These are phyloP conservation scores for Scrobipalpa atriplicella DNA, from an alignment of 2,888 invertebrate genomes.

Conservation along the genomic window DNA sequence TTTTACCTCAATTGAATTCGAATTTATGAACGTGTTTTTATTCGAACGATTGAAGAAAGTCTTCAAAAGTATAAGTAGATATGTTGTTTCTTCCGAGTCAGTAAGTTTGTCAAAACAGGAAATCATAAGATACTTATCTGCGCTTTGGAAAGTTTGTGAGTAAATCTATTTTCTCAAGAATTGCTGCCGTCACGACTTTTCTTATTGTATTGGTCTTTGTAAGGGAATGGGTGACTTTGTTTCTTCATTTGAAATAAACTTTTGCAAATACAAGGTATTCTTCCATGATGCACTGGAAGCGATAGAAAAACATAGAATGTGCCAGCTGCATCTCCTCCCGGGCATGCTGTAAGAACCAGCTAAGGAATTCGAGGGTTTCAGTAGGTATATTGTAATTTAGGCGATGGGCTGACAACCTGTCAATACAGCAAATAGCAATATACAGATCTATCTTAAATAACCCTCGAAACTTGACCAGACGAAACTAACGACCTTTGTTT, in stretches of 20 bases:
- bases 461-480: too few relatives aligned
- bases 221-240: neutral
- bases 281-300: too few relatives aligned
- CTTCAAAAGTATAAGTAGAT: neutral
- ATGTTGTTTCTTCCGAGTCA: conserved; percentile 5
- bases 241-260: neutral
- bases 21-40: too few relatives aligned
- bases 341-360: too few relatives aligned
- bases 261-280: neutral
- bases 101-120: conserved; percentile 7
- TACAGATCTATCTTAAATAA: too few relatives aligned
- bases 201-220: conserved; percentile 6
- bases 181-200: conserved; percentile 11
- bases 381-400: too few relatives aligned
- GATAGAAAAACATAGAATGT: too few relatives aligned
- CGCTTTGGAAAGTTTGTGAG: conserved; percentile 2
- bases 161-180: conserved; percentile 9
- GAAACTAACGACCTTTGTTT: too few relatives aligned
- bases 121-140: conserved; percentile 6
- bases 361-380: too few relatives aligned
- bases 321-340: too few relatives aligned
- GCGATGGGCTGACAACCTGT: too few relatives aligned
- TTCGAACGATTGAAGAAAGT: neutral
- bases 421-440: too few relatives aligned
- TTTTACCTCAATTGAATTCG: neutral